Evolutionary conservation across 1,140 invertebrate species (phyloP).

Genomic region (Stenopsyche tienmushanensis): DNA sequence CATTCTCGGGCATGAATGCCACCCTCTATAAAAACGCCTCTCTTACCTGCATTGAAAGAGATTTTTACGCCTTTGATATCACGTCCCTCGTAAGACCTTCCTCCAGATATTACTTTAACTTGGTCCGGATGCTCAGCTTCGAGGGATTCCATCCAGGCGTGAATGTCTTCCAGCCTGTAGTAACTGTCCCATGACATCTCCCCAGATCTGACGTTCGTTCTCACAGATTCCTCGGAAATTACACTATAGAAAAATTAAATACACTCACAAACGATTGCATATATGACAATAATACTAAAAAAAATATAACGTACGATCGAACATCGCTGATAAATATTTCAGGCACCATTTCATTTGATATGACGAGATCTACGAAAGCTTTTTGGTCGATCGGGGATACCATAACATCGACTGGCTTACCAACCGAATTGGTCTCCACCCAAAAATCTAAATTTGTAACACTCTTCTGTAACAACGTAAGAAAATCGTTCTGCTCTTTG

Average conservation of each 20-base stretch:
- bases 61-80: conserved; percentile 64
- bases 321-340: conserved; percentile 46
- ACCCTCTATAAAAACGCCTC: conserved; percentile 44
- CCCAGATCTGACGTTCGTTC: conserved; percentile 4
- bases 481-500: conserved; percentile 19
- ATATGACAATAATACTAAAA: not conserved
- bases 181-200: conserved; percentile 46
- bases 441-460: conserved; percentile 34
- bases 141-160: conserved; percentile 53
- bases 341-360: conserved; percentile 30
- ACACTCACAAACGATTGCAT: too few species aligned
- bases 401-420: conserved; percentile 45
- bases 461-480: conserved; percentile 8
- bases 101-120: conserved; percentile 54
- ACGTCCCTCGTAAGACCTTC: conserved; percentile 59
- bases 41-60: conserved; percentile 56
- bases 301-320: conserved; percentile 40
- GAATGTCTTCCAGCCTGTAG: conserved; percentile 49
- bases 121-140: conserved; percentile 49
- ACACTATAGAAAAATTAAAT: conserved; percentile 11
- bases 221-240: conserved; percentile 22
- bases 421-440: conserved; percentile 3
- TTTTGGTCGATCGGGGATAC: conserved; percentile 43
- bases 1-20: conserved; percentile 71
- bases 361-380: conserved; percentile 42